Evolutionary conservation across 2,797 vertebrate species (phyloP).

Genomic region (Balearica regulorum): DNA sequence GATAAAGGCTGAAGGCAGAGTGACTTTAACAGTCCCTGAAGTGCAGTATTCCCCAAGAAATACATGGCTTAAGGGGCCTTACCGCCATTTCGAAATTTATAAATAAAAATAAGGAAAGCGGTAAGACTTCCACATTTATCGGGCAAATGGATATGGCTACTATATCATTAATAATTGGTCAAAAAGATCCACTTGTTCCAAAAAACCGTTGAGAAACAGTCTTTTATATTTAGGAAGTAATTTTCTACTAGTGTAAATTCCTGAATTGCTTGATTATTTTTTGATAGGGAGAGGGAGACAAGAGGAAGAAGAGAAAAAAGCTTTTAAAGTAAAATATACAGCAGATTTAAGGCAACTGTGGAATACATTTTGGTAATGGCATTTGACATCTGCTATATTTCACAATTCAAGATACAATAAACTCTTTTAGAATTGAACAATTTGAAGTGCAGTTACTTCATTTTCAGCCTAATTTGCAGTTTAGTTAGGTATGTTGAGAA

Average conservation of each 20-base stretch:
- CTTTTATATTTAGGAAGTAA: background rate
- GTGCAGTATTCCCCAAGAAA: slow-evolving; percentile 65
- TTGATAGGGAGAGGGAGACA: background rate
- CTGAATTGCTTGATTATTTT: background rate
- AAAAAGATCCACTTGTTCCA: slow-evolving; percentile 2
- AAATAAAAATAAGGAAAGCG: slow-evolving; percentile 47
- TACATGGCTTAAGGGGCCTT: slow-evolving; percentile 15
- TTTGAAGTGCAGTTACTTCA: background rate
- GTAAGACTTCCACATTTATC: slow-evolving; percentile 3
- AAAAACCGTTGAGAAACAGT: background rate
- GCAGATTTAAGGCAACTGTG: background rate
- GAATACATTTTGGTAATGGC: slow-evolving; percentile 1
- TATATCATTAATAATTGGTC: slow-evolving; percentile 10
- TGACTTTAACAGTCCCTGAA: slow-evolving; percentile 59
- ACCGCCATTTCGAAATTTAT: slow-evolving; percentile 51
- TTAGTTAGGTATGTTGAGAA: background rate
- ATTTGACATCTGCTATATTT: slow-evolving; percentile 23
- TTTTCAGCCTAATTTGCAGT: slow-evolving; percentile 24
- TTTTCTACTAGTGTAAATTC: background rate
- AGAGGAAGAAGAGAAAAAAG: background rate
- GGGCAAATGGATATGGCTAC: slow-evolving; percentile 2
- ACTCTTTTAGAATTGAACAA: background rate
- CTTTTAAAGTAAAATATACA: background rate
- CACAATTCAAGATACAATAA: background rate
- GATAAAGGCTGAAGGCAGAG: slow-evolving; percentile 61